Evolutionary conservation across 2,113 vertebrate genomes (phyloP).

Genomic region (Hepsetus odoe): DNA sequence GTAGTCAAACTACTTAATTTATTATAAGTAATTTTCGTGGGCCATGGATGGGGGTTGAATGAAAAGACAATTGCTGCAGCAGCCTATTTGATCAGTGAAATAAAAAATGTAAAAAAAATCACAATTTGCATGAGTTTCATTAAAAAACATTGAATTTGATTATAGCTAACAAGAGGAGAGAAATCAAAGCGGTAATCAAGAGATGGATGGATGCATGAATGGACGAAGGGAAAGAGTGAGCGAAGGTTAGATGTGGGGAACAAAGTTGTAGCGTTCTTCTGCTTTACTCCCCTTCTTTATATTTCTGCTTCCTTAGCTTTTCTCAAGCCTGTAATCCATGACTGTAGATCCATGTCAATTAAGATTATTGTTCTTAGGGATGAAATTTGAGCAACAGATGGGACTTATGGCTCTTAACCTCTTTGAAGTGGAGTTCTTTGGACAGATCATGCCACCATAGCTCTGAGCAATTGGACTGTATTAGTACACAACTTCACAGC

Average conservation of each 20-base stretch:
- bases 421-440: conserved; percentile 14
- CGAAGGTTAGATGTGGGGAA: conserved; percentile 50
- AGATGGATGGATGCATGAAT: not conserved
- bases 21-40: conserved; percentile 56
- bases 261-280: conserved; percentile 33
- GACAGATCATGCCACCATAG: conserved; percentile 32
- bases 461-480: conserved; percentile 5
- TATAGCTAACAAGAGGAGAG: conserved; percentile 51
- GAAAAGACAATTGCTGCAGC: conserved; percentile 50
- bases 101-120: conserved; percentile 48
- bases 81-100: conserved; percentile 59
- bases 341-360: conserved; percentile 51
- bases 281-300: not conserved
- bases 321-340: conserved; percentile 38
- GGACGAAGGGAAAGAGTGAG: not conserved
- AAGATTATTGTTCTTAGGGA: conserved; percentile 51
- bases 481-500: conserved; percentile 25
- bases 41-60: conserved; percentile 33
- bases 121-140: conserved; percentile 61
- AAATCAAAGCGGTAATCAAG: conserved; percentile 44
- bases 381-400: conserved; percentile 39
- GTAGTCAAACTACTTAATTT: conserved; percentile 58
- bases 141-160: conserved; percentile 60
- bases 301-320: not conserved
- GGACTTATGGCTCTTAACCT: conserved; percentile 47